Conservation (phyloP, 2,797 vertebrate genomes). For the Anas acuta region DNA sequence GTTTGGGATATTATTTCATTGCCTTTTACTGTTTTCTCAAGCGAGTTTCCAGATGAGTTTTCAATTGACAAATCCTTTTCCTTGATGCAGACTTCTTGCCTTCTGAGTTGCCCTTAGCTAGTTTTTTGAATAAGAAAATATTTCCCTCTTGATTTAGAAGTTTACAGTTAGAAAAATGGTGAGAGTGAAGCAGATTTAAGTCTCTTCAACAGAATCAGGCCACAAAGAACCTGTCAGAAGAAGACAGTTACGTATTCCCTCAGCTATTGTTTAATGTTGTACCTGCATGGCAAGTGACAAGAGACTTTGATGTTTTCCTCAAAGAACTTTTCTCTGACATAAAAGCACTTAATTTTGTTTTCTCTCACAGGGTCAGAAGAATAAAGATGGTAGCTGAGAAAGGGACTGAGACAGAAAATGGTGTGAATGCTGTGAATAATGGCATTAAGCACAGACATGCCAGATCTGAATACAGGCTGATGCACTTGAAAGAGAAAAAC, state of each 20-base stretch:
- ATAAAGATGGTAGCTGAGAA: slow-evolving; percentile 82
- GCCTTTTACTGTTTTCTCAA: background rate
- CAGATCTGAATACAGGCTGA: slow-evolving; percentile 67
- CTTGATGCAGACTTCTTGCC: background rate
- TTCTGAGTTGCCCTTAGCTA: background rate
- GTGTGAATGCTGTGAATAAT: slow-evolving; percentile 42
- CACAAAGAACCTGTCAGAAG: background rate
- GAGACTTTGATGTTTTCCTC: background rate
- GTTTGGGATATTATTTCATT: background rate
- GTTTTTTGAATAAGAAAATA: background rate
- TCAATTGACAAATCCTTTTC: background rate
- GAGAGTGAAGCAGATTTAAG: background rate
- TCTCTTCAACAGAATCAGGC: background rate
- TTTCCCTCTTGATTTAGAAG: background rate
- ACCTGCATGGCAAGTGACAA: background rate
- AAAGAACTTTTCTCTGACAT: background rate
- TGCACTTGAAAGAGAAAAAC: slow-evolving; percentile 79
- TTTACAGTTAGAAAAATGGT: background rate
- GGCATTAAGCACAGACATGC: slow-evolving; percentile 66
- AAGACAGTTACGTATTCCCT: background rate
- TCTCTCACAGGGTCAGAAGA: slow-evolving; percentile 81
- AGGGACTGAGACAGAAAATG: slow-evolving; percentile 79
- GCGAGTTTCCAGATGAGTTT: background rate
- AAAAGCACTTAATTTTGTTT: slow-evolving; percentile 24
- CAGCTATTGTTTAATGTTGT: background rate